Evolutionary conservation across 1,140 invertebrate species (phyloP), one percentile per base, ranked within the genome.

Genomic region (Ericerus pela): DNA sequence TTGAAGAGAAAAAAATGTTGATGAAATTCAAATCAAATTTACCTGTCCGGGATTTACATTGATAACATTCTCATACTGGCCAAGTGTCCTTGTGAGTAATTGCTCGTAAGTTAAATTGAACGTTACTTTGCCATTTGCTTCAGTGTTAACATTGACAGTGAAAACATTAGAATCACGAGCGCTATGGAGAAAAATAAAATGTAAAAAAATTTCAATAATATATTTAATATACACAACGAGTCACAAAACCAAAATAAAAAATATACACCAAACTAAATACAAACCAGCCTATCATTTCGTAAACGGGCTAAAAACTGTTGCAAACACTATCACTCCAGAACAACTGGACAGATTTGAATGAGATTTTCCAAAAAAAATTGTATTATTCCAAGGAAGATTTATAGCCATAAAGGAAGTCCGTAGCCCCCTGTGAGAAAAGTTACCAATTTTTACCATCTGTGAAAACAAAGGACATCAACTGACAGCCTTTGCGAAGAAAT

Each of bases 91-190:
- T 2, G 67, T 64, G 10, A 82, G 65, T 4, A 82, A 61, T 66
- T 81, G 77, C 65, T 82, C 80, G 62, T 81, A 81, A 0, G 75
- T 79, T 51, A 81, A 65, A 59, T 79, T 78, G 65, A 81, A 82
- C 0, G 71, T 68, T 0, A 75, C 76, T 62, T 75, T 75, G 3
- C 68, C 73, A 41, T 72, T 65, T 0, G 76, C 67, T 62, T 78
- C 77, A 10, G 81, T 66, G 62, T 82, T 81, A 4, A 80, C 73
- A 1, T 73, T 75, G 2, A 78, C 75, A 2, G 73, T 75, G 62
- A 82, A 81, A 36, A 74, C 70, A 61, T 81, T 80, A 0, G 78
- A 79, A 64, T 82, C 78, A 29, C 80, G 70, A 11, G 78, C 76
- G 61, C 76, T 79, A 62, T 27, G 59, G 59, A 53, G 2, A 47